Evolutionary conservation across 2,113 vertebrate genomes (phyloP).

Genomic region (Engraulis encrasicolus): DNA sequence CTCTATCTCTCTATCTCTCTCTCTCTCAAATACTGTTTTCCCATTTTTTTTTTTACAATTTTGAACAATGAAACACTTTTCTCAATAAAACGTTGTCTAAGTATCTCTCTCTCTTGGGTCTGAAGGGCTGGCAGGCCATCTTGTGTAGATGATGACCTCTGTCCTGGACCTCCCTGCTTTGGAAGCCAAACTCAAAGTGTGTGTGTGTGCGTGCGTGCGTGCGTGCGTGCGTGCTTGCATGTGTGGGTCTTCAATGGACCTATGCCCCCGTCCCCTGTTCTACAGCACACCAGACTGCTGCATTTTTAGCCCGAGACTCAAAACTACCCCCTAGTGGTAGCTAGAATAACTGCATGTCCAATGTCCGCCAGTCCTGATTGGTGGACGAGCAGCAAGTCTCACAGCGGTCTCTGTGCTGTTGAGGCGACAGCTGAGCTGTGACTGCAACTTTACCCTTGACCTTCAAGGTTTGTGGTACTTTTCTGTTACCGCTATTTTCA

Average conservation of each 20-base stretch:
- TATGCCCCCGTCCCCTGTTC: too few relatives aligned
- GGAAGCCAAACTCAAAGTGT: neutral
- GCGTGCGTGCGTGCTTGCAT: too few relatives aligned
- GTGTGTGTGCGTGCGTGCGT: too few relatives aligned
- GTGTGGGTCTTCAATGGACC: too few relatives aligned
- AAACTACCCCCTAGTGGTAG: conserved; percentile 67
- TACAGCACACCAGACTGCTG: too few relatives aligned
- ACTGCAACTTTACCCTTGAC: neutral
- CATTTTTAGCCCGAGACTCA: conserved; percentile 48
- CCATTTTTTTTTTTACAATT: too few relatives aligned
- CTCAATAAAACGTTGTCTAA: too few relatives aligned
- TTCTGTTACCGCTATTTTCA: neutral
- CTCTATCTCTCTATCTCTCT: too few relatives aligned
- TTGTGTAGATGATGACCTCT: neutral
- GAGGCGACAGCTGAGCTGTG: neutral
- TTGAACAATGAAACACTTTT: too few relatives aligned
- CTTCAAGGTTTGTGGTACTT: neutral
- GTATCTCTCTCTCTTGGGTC: too few relatives aligned
- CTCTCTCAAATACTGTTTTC: too few relatives aligned
- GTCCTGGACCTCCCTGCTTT: neutral
- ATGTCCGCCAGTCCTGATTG: neutral
- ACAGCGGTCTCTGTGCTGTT: neutral
- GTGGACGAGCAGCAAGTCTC: neutral
- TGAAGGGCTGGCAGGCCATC: too few relatives aligned
- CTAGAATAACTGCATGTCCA: neutral